Evolutionary conservation across 2,113 vertebrate species (phyloP).

Genomic region (Beaufortia kweichowensis): DNA sequence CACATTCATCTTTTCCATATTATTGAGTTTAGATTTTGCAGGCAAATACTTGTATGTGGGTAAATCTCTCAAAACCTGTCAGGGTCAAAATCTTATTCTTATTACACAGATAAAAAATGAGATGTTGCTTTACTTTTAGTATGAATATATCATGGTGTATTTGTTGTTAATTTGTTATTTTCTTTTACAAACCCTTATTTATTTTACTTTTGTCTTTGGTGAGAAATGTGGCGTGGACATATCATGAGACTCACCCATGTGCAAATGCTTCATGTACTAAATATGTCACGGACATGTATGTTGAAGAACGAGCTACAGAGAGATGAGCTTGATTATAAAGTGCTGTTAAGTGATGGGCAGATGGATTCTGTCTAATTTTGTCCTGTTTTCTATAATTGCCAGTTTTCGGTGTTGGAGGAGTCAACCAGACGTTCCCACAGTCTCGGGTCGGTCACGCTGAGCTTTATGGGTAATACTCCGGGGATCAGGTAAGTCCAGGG

Average conservation of each 20-base stretch:
- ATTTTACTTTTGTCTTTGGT: too few species aligned
- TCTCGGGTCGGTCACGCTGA: not conserved
- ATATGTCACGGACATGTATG: not conserved
- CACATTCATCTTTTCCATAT: not conserved
- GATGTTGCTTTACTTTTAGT: too few species aligned
- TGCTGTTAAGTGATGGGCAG: slow-evolving; percentile 17
- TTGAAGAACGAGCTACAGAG: not conserved
- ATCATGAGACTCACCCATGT: too few species aligned
- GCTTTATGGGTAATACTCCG: not conserved
- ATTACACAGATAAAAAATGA: too few species aligned
- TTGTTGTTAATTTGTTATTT: too few species aligned
- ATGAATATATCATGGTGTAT: too few species aligned
- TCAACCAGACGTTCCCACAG: slow-evolving; percentile 45
- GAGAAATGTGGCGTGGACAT: too few species aligned
- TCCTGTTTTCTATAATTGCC: slow-evolving; percentile 43
- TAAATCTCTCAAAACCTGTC: not conserved
- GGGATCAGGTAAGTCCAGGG: slow-evolving; percentile 29
- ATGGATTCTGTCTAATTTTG: slow-evolving; percentile 38
- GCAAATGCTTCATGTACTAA: not conserved
- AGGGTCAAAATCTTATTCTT: too few species aligned
- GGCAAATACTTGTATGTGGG: not conserved
- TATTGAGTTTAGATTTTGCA: not conserved
- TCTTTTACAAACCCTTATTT: too few species aligned
- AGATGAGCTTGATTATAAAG: slow-evolving; percentile 48
- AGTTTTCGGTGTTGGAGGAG: slow-evolving; percentile 32